Base-by-base conservation (phyloP, 30 jellyfish, hydroid and myxozoan genomes). In the Aurelia aurita region DNA sequence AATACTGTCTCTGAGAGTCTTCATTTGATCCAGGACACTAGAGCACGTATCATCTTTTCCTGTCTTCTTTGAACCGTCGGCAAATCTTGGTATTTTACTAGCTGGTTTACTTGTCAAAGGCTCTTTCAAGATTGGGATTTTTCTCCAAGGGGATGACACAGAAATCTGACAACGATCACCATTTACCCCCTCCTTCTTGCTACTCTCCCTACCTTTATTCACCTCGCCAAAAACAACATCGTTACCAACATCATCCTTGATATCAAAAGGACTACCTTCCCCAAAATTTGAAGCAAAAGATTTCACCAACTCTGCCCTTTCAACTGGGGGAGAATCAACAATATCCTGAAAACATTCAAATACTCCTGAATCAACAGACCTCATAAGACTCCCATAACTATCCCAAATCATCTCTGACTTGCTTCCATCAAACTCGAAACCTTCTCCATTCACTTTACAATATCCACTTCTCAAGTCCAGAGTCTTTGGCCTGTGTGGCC, bases 341-440 rank as follows among this genome's bases (percentile, higher is more conserved):
- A 43, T 14, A 8, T 29, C 66, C 28, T 20, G 65, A 27, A 70
- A 32, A 58, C 28, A 1, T 20, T 23, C 87, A 57, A 75, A 75
- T 0, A 75, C 87, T 1, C 87, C 87, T 12, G 87, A 75, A 58
- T 75, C 87, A 8, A 60, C 87, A n/a, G 87, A 54, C 2, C 28
- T 73, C 71, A 75, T 46, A 5, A 75, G 39, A n/a, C 39, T 26
- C 2, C 18, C 47, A 45, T 14, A 26, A 0, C n/a, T 51, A 10
- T 18, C 58, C n/a, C 28, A 32, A 22, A 35, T 23, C 25, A 35
- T 26, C 43, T 45, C 66, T 10, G 66, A 15, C 15, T 4, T 22
- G 32, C 23, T 14, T 45, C 39, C 82, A 15, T 5, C 35, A 11
- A 10, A 3, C 20, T 22, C 58, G 32, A 18, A 13, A 19, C 44